Percentiles rank a stretch among this genome's conserved stretches.
Conservation (phyloP, 2,797 vertebrate genomes). For the Lagodon rhomboides region DNA sequence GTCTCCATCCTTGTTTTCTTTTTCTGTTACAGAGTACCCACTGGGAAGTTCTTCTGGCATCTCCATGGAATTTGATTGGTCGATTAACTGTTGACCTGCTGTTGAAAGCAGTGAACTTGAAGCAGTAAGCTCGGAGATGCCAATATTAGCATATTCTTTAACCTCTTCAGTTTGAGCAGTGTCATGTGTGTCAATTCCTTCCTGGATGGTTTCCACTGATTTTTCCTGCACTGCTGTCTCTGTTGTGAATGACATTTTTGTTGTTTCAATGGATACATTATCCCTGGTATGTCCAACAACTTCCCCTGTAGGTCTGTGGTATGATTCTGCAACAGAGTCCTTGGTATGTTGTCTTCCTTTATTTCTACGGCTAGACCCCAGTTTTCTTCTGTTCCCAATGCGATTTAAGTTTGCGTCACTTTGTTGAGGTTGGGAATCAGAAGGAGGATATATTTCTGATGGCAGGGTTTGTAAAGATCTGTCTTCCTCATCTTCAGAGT, state of each 20-base stretch:
- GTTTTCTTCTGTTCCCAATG: conserved; percentile 59
- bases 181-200: too few relatives aligned
- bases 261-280: conserved; percentile 23
- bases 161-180: too few relatives aligned
- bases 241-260: conserved; percentile 6
- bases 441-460: conserved; percentile 20
- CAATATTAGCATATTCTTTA: too few relatives aligned
- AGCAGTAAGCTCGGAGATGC: too few relatives aligned
- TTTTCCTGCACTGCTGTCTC: conserved; percentile 20
- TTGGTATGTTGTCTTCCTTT: conserved; percentile 43
- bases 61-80: background rate
- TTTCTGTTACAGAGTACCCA: background rate
- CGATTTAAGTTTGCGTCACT: background rate
- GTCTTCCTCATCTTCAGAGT: background rate
- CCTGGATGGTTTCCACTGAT: background rate
- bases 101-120: too few relatives aligned
- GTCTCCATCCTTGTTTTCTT: conserved; percentile 14
- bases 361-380: conserved; percentile 73
- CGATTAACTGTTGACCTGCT: background rate
- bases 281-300: conserved; percentile 5
- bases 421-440: conserved; percentile 30
- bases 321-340: conserved; percentile 20
- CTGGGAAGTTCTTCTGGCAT: background rate
- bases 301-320: conserved; percentile 25
- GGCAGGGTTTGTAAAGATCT: conserved; percentile 3